phyloP scores from a whole-genome alignment of 92 coral and sea anemone genomes.

The Porites rus region DNA sequence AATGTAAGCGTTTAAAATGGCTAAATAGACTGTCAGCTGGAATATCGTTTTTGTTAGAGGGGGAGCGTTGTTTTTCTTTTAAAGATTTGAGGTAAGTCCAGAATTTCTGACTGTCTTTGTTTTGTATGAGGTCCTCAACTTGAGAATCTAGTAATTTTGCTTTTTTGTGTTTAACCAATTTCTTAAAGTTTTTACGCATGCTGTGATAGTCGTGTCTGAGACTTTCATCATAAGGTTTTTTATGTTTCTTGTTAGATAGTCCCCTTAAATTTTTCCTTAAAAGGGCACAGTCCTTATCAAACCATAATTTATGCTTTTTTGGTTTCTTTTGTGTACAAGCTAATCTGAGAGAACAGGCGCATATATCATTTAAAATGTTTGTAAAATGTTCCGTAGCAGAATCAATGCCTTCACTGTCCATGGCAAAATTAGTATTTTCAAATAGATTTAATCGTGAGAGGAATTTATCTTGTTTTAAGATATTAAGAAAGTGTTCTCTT shows the following conservation, averaged over 20 bases:
- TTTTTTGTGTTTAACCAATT: not conserved
- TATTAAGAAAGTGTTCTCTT: not conserved
- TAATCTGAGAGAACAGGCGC: not conserved
- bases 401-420: not conserved
- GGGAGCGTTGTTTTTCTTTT: not conserved
- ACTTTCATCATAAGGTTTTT: not conserved
- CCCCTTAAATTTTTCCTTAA: too few relatives aligned
- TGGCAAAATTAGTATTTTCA: not conserved
- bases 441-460: not conserved
- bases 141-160: not conserved
- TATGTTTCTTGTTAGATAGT: too few relatives aligned
- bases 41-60: not conserved
- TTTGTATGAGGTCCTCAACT: not conserved
- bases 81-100: not conserved
- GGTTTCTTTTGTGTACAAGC: not conserved
- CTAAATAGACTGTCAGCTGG: not conserved
- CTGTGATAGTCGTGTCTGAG: not conserved
- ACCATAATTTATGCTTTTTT: not conserved
- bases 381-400: conserved; percentile 10
- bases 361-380: not conserved
- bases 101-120: not conserved
- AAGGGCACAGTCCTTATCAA: not conserved
- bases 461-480: not conserved
- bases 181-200: not conserved
- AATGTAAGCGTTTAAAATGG: conserved; percentile 2